Evolutionary conservation across 2,113 vertebrate genomes (phyloP).

Genomic region (Mobula birostris): DNA sequence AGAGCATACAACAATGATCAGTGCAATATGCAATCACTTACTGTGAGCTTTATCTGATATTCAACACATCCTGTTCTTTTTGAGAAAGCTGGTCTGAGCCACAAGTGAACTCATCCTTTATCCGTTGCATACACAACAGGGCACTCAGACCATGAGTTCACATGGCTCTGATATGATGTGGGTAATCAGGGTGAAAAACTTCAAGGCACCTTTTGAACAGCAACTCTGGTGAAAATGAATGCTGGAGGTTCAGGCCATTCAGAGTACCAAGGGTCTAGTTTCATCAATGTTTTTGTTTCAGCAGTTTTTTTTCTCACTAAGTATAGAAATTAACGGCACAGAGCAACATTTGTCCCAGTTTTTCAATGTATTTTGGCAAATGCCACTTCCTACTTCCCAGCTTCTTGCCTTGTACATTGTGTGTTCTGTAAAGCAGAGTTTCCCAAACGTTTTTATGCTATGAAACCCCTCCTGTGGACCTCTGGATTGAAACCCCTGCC

Average conservation of each 20-base stretch:
- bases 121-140: too few species aligned
- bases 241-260: neutral
- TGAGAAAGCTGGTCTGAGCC: neutral
- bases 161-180: neutral
- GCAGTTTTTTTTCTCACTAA: neutral
- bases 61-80: neutral
- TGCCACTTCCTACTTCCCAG: too few species aligned
- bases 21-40: neutral
- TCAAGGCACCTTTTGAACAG: neutral
- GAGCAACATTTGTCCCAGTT: too few species aligned
- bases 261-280: neutral
- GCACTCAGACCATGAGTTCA: neutral
- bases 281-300: neutral
- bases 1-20: neutral
- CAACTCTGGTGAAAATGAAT: neutral
- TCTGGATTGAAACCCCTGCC: too few species aligned
- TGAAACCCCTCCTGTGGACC: too few species aligned
- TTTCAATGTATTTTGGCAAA: too few species aligned
- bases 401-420: too few species aligned
- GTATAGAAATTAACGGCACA: too few species aligned
- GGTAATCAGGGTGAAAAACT: neutral
- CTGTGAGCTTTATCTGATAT: neutral
- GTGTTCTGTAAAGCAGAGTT: too few species aligned
- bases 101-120: neutral
- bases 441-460: too few species aligned